A percentile compares a stretch with the other conserved stretches of the same genome.
These are phyloP conservation scores for Glareola pratincola DNA, from an alignment of 2,113 vertebrate genomes.

Conservation along the genomic window DNA sequence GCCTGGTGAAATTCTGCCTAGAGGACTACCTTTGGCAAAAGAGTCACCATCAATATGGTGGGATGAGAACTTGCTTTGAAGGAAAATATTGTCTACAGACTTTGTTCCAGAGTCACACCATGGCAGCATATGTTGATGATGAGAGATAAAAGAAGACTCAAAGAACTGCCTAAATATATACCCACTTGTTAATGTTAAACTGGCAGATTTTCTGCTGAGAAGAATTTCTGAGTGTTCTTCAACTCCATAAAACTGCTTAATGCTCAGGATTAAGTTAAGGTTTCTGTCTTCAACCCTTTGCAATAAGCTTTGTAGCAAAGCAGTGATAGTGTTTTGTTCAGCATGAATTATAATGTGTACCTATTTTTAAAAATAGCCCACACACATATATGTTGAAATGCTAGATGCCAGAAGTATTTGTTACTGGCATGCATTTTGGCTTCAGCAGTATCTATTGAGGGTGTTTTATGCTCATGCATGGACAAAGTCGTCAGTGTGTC, in stretches of 20 bases:
- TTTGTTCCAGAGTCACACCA: background rate
- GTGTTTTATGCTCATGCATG: background rate
- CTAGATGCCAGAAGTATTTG: background rate
- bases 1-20: background rate
- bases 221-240: background rate
- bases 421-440: background rate
- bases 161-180: background rate
- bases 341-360: background rate
- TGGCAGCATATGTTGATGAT: background rate
- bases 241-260: background rate
- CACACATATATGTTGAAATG: background rate
- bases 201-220: background rate
- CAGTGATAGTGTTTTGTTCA: background rate
- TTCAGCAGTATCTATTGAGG: background rate
- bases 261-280: background rate
- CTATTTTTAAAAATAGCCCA: background rate
- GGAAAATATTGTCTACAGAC: background rate
- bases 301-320: background rate
- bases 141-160: background rate
- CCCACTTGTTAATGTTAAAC: background rate
- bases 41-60: background rate
- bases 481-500: background rate
- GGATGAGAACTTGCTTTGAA: background rate
- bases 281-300: background rate
- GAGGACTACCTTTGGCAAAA: background rate